Evolutionary conservation across 2,113 vertebrate species (phyloP).

Genomic region (Percopsis transmontana): DNA sequence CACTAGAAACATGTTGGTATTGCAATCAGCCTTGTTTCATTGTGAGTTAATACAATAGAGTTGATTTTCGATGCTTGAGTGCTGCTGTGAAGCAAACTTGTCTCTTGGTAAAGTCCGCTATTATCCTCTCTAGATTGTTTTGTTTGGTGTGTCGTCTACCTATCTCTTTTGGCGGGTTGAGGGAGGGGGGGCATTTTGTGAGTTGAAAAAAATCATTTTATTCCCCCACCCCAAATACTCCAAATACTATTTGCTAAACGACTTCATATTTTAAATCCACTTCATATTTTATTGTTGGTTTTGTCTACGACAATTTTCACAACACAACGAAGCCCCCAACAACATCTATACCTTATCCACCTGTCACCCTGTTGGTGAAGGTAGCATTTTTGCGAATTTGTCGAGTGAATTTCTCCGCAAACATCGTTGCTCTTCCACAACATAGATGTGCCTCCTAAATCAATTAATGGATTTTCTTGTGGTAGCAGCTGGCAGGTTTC

Average conservation of each 20-base stretch:
- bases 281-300: conserved; percentile 9
- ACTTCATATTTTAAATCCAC: conserved; percentile 10
- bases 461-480: conserved; percentile 44
- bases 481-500: conserved; percentile 46
- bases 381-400: conserved; percentile 11
- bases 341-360: conserved; percentile 9
- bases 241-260: too few relatives aligned
- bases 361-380: conserved; percentile 7
- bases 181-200: too few relatives aligned
- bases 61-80: background rate
- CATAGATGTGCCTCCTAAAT: conserved; percentile 31
- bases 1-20: background rate
- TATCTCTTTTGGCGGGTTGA: too few relatives aligned
- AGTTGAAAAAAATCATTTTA: too few relatives aligned
- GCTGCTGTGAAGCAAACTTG: background rate
- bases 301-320: conserved; percentile 17
- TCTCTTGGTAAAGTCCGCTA: background rate
- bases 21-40: background rate
- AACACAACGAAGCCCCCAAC: background rate
- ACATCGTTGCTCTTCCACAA: conserved; percentile 22
- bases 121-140: background rate
- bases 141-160: too few relatives aligned
- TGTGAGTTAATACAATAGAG: background rate
- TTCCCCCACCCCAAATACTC: too few relatives aligned
- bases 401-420: conserved; percentile 18